Percentiles rank a stretch among this genome's conserved stretches.
phyloP scores from a whole-genome alignment of 1,140 invertebrate genomes.

The Bombyx mori region ASM3026992v2 NC_085110.1:2006001-2006500 shows the following conservation, averaged over 20 bases:
- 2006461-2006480: constrained; percentile 42
- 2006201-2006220: background rate
- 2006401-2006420: constrained; percentile 67
- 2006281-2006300: constrained; percentile 46
- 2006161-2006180: constrained; percentile 11
- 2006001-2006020: constrained; percentile 8
- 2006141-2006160: background rate
- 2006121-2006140: too few species aligned
- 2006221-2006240: constrained; percentile 7
- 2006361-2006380: constrained; percentile 58
- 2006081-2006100: too few species aligned
- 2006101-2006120: too few species aligned
- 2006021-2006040: constrained; percentile 11
- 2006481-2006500: constrained; percentile 38
- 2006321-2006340: constrained; percentile 51
- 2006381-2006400: constrained; percentile 53
- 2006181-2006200: background rate
- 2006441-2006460: constrained; percentile 54
- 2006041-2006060: constrained; percentile 7
- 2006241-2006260: constrained; percentile 34
- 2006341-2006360: constrained; percentile 46
- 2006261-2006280: constrained; percentile 51
- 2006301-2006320: constrained; percentile 57
- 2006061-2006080: background rate
- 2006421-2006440: constrained; percentile 65